phyloP scores from a whole-genome alignment of 1,140 invertebrate genomes.

The Drosophila teissieri region DNA sequence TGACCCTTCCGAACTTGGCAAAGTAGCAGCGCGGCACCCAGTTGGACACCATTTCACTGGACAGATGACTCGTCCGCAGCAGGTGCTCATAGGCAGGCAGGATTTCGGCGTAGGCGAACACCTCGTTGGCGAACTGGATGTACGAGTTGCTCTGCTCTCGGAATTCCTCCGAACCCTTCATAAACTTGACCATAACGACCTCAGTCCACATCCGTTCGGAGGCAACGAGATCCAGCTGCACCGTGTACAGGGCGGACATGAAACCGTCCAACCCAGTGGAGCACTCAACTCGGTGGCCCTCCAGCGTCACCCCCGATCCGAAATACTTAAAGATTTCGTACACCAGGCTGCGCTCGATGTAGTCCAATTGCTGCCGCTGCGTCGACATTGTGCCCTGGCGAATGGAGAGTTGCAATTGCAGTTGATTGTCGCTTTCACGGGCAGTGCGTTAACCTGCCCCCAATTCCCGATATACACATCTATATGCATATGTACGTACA shows the following conservation, averaged over 20 bases:
- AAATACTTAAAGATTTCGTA: constrained; percentile 69
- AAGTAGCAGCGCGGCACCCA: constrained; percentile 62
- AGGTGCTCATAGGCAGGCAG: constrained; percentile 72
- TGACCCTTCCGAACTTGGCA: constrained; percentile 63
- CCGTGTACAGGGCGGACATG: constrained; percentile 78
- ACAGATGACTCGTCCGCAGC: constrained; percentile 51
- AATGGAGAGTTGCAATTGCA: constrained; percentile 9
- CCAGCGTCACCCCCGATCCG: constrained; percentile 37
- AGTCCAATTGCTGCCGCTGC: constrained; percentile 63
- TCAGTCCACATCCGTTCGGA: constrained; percentile 31
- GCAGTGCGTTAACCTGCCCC: neutral
- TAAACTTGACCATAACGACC: constrained; percentile 74
- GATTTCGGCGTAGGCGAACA: constrained; percentile 66
- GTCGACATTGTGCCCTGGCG: constrained; percentile 50
- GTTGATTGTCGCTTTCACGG: constrained; percentile 6
- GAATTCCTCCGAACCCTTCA: constrained; percentile 73
- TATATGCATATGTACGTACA: neutral
- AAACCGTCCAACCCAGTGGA: constrained; percentile 76
- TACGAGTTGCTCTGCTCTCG: constrained; percentile 70
- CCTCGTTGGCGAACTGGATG: constrained; percentile 76
- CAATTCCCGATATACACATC: neutral
- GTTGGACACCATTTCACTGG: constrained; percentile 42
- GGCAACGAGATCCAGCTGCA: constrained; percentile 55
- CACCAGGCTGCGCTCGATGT: constrained; percentile 65
- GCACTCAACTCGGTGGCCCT: constrained; percentile 49